Conservation (phyloP, 2,888 invertebrate genomes). For the Hermaeophaga mercurialis region DNA sequence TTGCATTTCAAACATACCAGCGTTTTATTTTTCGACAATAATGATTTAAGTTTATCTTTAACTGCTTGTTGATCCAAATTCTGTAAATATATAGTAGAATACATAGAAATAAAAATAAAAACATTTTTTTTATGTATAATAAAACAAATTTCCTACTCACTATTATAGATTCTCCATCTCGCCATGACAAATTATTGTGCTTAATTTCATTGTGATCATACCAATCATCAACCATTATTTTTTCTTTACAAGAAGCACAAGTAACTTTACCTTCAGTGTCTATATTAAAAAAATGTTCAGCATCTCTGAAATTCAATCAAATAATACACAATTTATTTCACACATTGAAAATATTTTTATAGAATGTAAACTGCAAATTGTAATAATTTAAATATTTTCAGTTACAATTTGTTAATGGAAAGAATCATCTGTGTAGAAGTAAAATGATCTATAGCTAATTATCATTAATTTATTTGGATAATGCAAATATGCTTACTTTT, state of each 20-base stretch:
- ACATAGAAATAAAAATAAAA: no score
- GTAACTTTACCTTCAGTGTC: constrained; percentile 35
- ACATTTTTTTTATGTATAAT: no score
- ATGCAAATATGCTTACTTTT: no score
- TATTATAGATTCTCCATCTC: constrained; percentile 59
- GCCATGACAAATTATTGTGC: constrained; percentile 67
- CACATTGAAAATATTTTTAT: no score
- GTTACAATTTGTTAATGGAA: no score
- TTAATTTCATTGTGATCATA: constrained; percentile 58
- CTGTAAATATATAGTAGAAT: constrained; percentile 26
- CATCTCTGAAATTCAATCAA: constrained; percentile 3
- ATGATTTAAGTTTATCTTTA: constrained; percentile 29
- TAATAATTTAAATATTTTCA: no score
- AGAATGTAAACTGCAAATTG: no score
- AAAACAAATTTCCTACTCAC: constrained; percentile 58
- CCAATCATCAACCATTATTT: constrained; percentile 58
- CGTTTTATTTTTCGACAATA: constrained; percentile 22
- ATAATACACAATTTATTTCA: no score
- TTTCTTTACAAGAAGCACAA: constrained; percentile 60
- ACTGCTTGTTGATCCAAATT: constrained; percentile 22
- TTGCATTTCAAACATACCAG: constrained; percentile 34
- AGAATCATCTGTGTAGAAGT: no score
- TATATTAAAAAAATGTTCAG: not conserved
- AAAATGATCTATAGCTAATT: no score
- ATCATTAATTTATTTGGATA: no score